Conservation (phyloP, 2,888 invertebrate genomes). For the Bombylius major region DNA sequence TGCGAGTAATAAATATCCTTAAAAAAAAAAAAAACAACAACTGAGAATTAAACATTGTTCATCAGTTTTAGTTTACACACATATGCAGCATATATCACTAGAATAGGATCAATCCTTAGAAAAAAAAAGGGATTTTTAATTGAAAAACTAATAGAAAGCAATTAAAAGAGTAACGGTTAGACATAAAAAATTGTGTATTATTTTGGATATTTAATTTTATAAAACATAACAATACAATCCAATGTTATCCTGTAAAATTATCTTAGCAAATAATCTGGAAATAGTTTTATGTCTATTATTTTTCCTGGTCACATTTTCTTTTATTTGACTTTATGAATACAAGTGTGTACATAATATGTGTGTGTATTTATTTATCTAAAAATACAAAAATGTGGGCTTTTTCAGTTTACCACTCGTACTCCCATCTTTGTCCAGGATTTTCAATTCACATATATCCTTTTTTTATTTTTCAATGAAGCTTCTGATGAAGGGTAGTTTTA, state of each 20-base stretch:
- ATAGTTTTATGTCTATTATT: conserved; percentile 16
- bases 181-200: neutral
- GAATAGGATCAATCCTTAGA: neutral
- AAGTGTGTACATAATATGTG: no score
- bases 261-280: conserved; percentile 15
- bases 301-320: conserved; percentile 4
- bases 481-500: conserved; percentile 6
- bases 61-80: neutral
- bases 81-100: neutral
- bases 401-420: no score
- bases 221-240: no score
- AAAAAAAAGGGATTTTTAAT: conserved; percentile 9
- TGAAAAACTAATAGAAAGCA: conserved; percentile 15
- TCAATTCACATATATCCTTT: no score
- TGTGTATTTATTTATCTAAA: no score
- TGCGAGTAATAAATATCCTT: neutral
- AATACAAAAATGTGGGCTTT: no score
- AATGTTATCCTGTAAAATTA: conserved; percentile 4
- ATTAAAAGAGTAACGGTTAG: conserved; percentile 12
- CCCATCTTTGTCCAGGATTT: no score
- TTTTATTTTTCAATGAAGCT: conserved; percentile 1
- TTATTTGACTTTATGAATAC: neutral
- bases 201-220: no score
- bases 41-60: neutral
- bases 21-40: neutral